A percentile compares a stretch with the other conserved stretches of the same genome.
These are phyloP conservation scores for Chiroxiphia lanceolata DNA, from an alignment of 2,797 vertebrate species.

Conservation along the genomic window DNA sequence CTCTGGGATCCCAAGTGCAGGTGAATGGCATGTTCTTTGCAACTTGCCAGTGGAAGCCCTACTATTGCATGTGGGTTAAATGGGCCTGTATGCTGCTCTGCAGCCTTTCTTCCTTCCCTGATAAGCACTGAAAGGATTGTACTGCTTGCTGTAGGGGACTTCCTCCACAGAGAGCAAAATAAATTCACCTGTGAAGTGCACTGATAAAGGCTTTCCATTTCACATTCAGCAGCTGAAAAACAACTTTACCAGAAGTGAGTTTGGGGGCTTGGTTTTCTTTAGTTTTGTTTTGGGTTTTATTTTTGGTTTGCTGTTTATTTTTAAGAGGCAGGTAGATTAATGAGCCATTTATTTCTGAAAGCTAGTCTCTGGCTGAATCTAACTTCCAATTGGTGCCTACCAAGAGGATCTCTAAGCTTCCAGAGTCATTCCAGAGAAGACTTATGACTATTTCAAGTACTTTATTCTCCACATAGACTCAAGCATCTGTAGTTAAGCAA, in stretches of 20 bases:
- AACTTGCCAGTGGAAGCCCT: background rate
- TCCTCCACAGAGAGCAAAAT: background rate
- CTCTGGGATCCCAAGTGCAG: rapidly evolving
- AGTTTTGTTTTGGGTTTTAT: background rate
- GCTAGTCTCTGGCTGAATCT: background rate
- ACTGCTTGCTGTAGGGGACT: background rate
- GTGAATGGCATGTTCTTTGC: background rate
- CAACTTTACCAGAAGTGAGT: background rate
- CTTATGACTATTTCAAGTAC: slow-evolving; percentile 55
- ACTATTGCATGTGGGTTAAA: rapidly evolving
- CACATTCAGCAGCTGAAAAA: background rate
- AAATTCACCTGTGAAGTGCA: background rate
- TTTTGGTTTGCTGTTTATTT: background rate
- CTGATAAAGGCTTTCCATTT: background rate
- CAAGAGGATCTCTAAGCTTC: slow-evolving; percentile 54
- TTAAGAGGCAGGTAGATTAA: background rate
- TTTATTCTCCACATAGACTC: slow-evolving; percentile 31
- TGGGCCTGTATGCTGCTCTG: no score
- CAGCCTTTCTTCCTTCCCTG: background rate
- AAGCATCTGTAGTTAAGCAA: background rate
- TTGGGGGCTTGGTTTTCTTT: no score
- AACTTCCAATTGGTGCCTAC: background rate
- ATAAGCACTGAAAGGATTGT: background rate
- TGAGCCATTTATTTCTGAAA: slow-evolving; percentile 33
- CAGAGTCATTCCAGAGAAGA: slow-evolving; percentile 64